Conservation (phyloP, 2,797 vertebrate genomes). For the Mormyrus hasselquistii region DNA sequence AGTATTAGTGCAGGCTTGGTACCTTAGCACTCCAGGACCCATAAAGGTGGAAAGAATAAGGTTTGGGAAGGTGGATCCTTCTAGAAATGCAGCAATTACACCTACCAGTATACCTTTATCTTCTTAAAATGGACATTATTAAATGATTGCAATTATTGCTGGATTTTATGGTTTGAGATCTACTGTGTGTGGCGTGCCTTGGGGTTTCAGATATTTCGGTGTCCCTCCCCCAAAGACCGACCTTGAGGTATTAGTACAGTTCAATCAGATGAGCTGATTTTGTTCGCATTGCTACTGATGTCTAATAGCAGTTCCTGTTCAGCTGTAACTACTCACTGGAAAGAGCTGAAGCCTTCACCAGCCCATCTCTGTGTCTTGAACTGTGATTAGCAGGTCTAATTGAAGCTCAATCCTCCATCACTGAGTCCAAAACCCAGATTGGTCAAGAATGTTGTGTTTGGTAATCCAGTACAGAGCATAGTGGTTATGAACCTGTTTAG, state of each 20-base stretch:
- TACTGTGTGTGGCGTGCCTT: background rate
- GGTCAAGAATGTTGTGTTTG: background rate
- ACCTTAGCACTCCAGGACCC: background rate
- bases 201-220: background rate
- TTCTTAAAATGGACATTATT: background rate
- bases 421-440: background rate
- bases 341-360: background rate
- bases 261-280: background rate
- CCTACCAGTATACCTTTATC: background rate
- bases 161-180: background rate
- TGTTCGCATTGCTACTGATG: background rate
- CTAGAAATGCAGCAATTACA: background rate
- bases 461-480: background rate
- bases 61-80: background rate
- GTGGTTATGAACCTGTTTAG: background rate
- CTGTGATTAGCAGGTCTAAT: background rate
- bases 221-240: background rate
- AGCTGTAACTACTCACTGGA: background rate
- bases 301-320: background rate
- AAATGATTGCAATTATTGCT: background rate
- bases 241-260: background rate
- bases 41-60: background rate
- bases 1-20: background rate
- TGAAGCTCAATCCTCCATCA: background rate
- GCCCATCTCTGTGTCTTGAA: background rate